phyloP scores from a whole-genome alignment of 1,140 invertebrate genomes.

The Stenopsyche tienmushanensis region DNA sequence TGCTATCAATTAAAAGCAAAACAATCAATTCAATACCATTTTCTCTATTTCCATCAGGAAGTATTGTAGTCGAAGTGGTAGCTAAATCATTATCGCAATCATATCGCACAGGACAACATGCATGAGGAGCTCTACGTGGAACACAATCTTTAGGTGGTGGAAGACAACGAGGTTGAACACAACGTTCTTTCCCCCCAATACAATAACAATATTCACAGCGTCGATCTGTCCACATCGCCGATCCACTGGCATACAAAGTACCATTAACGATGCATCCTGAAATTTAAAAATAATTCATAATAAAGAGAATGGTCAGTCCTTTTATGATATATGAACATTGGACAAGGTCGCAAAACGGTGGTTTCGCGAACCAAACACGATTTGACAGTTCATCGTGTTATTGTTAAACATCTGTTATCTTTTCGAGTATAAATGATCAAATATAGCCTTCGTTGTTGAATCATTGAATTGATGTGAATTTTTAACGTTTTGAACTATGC shows the following conservation, averaged over 20 bases:
- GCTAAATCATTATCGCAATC: conserved; percentile 61
- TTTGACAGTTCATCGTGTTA: too few species aligned
- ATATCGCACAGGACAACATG: conserved; percentile 83
- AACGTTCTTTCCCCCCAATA: conserved; percentile 71
- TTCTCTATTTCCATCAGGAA: conserved; percentile 29
- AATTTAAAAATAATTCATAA: conserved; percentile 12
- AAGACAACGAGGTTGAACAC: conserved; percentile 78
- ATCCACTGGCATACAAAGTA: conserved; percentile 77
- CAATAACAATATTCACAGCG: conserved; percentile 88
- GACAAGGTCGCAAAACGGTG: too few species aligned
- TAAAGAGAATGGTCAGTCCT: neutral
- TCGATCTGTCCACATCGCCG: conserved; percentile 76
- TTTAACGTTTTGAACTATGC: too few species aligned
- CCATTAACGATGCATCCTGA: conserved; percentile 73
- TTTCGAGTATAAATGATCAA: too few species aligned
- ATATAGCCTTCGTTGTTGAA: too few species aligned
- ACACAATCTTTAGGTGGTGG: conserved; percentile 75
- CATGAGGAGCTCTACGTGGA: conserved; percentile 65
- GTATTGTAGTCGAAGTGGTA: conserved; percentile 44
- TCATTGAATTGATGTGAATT: too few species aligned
- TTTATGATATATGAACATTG: neutral
- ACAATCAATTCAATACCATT: neutral
- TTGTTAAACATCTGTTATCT: too few species aligned
- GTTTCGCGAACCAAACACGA: too few species aligned
- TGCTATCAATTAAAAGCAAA: conserved; percentile 9